Evolutionary conservation across 2,113 vertebrate species (phyloP).

Genomic region (Oryzias woworae): DNA sequence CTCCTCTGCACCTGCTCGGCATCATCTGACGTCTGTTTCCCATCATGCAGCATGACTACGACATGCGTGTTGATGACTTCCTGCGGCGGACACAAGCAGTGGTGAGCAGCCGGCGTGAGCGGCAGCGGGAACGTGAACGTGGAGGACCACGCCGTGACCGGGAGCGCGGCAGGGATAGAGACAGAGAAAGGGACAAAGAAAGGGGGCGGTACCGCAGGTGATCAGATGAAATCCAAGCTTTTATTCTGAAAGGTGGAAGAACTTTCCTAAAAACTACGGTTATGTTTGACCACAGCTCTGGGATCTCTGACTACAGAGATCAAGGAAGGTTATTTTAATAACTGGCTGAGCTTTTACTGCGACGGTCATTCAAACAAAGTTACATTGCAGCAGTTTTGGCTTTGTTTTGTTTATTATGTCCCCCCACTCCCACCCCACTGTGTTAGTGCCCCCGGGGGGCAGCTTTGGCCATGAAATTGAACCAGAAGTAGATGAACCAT

Average conservation of each 20-base stretch:
- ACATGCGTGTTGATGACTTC: slow-evolving; percentile 98
- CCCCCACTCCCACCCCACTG: neutral
- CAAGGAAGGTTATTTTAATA: slow-evolving; percentile 2
- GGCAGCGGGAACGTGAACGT: slow-evolving; percentile 89
- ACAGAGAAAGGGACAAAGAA: slow-evolving; percentile 91
- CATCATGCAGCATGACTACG: slow-evolving; percentile 90
- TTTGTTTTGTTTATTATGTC: neutral
- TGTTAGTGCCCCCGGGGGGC: neutral
- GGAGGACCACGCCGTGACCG: slow-evolving; percentile 80
- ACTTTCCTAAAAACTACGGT: slow-evolving; percentile 13
- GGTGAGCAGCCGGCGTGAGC: slow-evolving; percentile 89
- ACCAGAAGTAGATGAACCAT: neutral
- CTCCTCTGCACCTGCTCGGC: neutral
- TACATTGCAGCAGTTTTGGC: neutral
- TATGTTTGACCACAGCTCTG: neutral
- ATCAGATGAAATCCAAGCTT: slow-evolving; percentile 22
- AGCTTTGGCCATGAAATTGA: neutral
- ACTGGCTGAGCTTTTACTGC: neutral
- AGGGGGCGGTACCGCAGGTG: slow-evolving; percentile 90
- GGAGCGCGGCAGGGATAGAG: slow-evolving; percentile 79
- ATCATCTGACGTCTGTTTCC: neutral
- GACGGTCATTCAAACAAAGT: too few species aligned
- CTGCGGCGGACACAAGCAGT: slow-evolving; percentile 95
- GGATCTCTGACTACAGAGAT: slow-evolving; percentile 29
- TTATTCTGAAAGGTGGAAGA: slow-evolving; percentile 19